Conservation (phyloP, 2,888 invertebrate species). For the Nemotelus nigrinus region DNA sequence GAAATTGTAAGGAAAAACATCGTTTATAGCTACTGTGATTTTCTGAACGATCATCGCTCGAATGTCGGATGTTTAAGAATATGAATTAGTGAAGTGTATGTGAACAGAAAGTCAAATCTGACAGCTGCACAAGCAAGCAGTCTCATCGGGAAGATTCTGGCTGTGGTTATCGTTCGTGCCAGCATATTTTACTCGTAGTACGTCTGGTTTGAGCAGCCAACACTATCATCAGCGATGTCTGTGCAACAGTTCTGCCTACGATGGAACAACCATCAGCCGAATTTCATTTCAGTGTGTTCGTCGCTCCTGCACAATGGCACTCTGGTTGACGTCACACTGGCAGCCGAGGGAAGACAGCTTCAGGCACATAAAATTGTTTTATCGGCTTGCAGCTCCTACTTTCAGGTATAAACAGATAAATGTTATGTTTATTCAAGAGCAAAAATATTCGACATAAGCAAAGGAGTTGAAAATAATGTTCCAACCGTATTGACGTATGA, state of each 20-base stretch:
- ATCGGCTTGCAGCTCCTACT: constrained; percentile 93
- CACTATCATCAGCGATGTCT: constrained; percentile 66
- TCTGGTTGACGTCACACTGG: constrained; percentile 88
- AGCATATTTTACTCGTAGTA: too few relatives aligned
- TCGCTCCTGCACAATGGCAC: constrained; percentile 84
- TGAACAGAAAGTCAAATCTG: too few relatives aligned
- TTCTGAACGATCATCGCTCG: too few relatives aligned
- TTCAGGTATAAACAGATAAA: constrained; percentile 72
- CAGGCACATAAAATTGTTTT: constrained; percentile 91
- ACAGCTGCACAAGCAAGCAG: too few relatives aligned
- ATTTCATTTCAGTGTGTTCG: constrained; percentile 87
- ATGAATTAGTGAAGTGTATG: too few relatives aligned
- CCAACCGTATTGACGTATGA: too few relatives aligned
- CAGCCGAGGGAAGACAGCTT: constrained; percentile 88
- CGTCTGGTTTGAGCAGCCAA: too few relatives aligned
- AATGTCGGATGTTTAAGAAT: too few relatives aligned
- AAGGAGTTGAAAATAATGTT: neutral
- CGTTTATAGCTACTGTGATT: too few relatives aligned
- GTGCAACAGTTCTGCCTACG: constrained; percentile 82
- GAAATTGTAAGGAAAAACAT: neutral
- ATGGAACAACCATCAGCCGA: constrained; percentile 95
- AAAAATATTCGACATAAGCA: neutral
- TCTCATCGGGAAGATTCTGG: too few relatives aligned
- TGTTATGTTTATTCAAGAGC: neutral
- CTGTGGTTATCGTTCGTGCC: too few relatives aligned